Conservation (phyloP, 2,797 vertebrate species). For the Cyclopterus lumpus region DNA sequence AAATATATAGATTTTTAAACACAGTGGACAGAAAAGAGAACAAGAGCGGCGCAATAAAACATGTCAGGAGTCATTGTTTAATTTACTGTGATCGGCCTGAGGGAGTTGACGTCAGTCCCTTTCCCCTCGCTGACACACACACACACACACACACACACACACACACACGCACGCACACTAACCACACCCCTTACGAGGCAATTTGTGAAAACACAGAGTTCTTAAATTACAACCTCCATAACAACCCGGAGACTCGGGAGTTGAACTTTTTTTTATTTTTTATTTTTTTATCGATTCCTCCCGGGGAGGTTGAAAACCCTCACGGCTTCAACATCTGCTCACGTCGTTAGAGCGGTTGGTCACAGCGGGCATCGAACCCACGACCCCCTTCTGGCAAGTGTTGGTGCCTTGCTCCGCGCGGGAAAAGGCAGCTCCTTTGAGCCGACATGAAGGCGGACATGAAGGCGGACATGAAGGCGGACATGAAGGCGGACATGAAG, state of each 20-base stretch:
- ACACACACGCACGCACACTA: constrained; percentile 29
- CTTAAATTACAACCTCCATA: constrained; percentile 42
- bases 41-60: constrained; percentile 2
- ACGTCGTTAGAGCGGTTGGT: constrained; percentile 13
- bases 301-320: constrained; percentile 6
- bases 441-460: too few species aligned
- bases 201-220: constrained; percentile 36
- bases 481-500: too few species aligned
- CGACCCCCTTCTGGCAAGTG: neutral
- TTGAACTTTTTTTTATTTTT: constrained; percentile 32
- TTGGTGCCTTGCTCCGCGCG: constrained; percentile 30
- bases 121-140: constrained; percentile 33
- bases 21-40: constrained; percentile 12
- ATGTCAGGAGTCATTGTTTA: constrained; percentile 6
- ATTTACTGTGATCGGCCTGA: constrained; percentile 13
- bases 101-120: constrained; percentile 44
- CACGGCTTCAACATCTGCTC: constrained; percentile 38
- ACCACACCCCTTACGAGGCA: constrained; percentile 38
- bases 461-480: too few species aligned
- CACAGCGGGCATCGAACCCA: constrained; percentile 25
- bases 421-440: too few species aligned
- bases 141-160: constrained; percentile 35
- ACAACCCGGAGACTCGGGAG: constrained; percentile 30
- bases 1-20: neutral
- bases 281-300: constrained; percentile 30